Conservation (phyloP, 1,140 invertebrate genomes). For the Charaxes varanes region DNA sequence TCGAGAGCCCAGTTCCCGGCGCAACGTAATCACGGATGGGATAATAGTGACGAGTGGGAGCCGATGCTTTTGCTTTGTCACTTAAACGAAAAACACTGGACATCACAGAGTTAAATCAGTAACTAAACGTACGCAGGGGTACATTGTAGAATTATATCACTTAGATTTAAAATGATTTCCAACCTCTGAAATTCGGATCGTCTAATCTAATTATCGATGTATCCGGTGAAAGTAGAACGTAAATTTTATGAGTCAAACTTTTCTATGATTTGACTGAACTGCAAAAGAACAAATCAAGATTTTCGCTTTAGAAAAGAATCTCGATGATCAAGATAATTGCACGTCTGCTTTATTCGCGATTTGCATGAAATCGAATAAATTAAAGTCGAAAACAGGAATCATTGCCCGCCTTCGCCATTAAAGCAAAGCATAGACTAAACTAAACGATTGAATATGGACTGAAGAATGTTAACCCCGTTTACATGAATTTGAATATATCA, state of each 20-base stretch:
- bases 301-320: conserved; percentile 35
- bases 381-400: conserved; percentile 19
- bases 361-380: conserved; percentile 41
- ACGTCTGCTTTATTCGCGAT: conserved; percentile 44
- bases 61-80: conserved; percentile 66
- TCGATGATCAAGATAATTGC: conserved; percentile 36
- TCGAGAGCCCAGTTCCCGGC: conserved; percentile 57
- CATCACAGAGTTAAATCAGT: conserved; percentile 55
- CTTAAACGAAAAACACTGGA: conserved; percentile 62
- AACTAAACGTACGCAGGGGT: conserved; percentile 56
- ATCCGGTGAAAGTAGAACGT: conserved; percentile 62
- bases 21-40: conserved; percentile 66
- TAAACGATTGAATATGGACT: conserved; percentile 12
- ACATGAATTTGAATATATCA: too few relatives aligned
- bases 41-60: conserved; percentile 67
- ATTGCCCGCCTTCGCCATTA: conserved; percentile 28
- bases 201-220: conserved; percentile 66
- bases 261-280: conserved; percentile 21
- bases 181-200: conserved; percentile 46
- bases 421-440: conserved; percentile 50
- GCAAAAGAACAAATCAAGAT: conserved; percentile 21
- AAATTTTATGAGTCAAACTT: conserved; percentile 25
- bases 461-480: too few relatives aligned
- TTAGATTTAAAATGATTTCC: conserved; percentile 44
- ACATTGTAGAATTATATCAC: conserved; percentile 56